Evolutionary conservation across 2,888 invertebrate genomes (phyloP).

Genomic region (Sminthurides aquaticus): DNA sequence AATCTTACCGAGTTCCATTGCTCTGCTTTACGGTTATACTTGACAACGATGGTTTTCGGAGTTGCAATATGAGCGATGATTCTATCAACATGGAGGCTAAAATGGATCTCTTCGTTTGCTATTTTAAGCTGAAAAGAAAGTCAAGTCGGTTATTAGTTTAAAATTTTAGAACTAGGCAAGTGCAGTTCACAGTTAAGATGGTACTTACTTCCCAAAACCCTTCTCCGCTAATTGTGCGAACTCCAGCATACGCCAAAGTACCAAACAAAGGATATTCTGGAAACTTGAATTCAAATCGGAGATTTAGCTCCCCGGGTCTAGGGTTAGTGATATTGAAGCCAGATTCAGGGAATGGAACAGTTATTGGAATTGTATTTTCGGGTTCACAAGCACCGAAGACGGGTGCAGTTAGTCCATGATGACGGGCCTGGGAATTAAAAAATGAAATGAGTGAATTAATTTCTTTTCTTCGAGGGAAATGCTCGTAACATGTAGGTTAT

Average conservation of each 20-base stretch:
- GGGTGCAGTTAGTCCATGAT: slow-evolving; percentile 36
- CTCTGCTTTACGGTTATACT: slow-evolving; percentile 65
- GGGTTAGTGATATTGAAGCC: slow-evolving; percentile 74
- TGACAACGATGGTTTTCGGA: slow-evolving; percentile 57
- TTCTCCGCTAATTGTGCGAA: slow-evolving; percentile 61
- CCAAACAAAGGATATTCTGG: slow-evolving; percentile 59
- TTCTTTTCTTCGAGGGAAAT: background rate
- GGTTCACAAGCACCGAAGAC: slow-evolving; percentile 32
- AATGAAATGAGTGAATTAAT: background rate
- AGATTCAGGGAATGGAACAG: slow-evolving; percentile 82
- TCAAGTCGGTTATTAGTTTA: slow-evolving; percentile 6
- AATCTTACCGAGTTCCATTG: slow-evolving; percentile 70
- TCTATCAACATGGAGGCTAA: slow-evolving; percentile 65
- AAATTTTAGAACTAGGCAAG: background rate
- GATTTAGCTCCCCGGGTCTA: slow-evolving; percentile 63
- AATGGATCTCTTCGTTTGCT: slow-evolving; percentile 76
- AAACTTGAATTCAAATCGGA: slow-evolving; percentile 81
- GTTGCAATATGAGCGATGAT: slow-evolving; percentile 45
- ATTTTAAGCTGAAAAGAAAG: slow-evolving; percentile 58
- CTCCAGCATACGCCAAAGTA: slow-evolving; percentile 76
- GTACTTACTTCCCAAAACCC: slow-evolving; percentile 82
- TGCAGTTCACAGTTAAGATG: background rate
- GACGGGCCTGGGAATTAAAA: slow-evolving; percentile 21
- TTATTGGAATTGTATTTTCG: slow-evolving; percentile 72
- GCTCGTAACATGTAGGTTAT: too few species aligned